Evolutionary conservation across 2,113 vertebrate species (phyloP).

Genomic region (Drymodes brunneopygia): DNA sequence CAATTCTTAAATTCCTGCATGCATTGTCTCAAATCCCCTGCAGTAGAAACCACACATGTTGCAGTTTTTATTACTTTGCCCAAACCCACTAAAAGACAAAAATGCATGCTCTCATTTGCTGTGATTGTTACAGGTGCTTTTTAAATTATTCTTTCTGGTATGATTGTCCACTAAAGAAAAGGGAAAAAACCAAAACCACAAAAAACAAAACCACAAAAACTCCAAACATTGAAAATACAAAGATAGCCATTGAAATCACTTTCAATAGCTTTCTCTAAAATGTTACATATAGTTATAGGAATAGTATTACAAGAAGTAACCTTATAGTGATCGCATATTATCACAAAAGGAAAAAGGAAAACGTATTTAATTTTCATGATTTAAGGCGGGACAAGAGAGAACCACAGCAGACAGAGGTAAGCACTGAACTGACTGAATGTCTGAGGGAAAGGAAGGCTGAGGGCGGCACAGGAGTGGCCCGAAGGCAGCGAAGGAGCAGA

Average conservation of each 20-base stretch:
- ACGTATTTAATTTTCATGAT: background rate
- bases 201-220: background rate
- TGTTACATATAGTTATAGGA: no score
- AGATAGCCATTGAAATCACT: background rate
- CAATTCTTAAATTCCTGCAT: background rate
- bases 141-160: background rate
- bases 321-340: background rate
- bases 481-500: background rate
- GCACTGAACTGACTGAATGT: accelerated
- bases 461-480: accelerated
- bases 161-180: background rate
- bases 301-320: background rate
- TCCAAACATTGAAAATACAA: background rate
- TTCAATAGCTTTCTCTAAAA: background rate
- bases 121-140: background rate
- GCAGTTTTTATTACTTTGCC: background rate
- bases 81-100: background rate
- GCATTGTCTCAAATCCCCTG: background rate
- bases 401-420: background rate
- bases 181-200: background rate
- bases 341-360: background rate
- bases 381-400: background rate
- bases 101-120: background rate
- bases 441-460: no score
- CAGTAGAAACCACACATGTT: background rate